Evolutionary conservation across 2,113 vertebrate genomes (phyloP).

Genomic region (Oostethus manadensis): DNA sequence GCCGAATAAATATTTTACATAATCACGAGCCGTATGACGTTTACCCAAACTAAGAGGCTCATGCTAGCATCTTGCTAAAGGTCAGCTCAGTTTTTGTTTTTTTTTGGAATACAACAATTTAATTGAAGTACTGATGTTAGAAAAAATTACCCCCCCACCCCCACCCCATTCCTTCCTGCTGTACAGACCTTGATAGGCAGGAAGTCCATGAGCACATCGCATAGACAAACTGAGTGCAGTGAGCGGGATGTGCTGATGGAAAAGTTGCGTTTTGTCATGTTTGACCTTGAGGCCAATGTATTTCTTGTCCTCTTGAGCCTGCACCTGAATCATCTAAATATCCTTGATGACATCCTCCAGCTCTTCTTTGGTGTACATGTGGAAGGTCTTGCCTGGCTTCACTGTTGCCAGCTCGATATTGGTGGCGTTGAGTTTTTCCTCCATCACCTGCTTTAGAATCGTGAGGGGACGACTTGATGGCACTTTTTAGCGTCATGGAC

Average conservation of each 20-base stretch:
- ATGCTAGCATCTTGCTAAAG: too few relatives aligned
- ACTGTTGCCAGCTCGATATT: conserved; percentile 97
- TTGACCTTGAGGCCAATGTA: conserved; percentile 28
- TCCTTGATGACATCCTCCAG: conserved; percentile 98
- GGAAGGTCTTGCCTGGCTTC: conserved; percentile 93
- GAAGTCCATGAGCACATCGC: conserved; percentile 45
- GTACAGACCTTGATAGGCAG: conserved; percentile 54
- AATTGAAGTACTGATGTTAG: conserved; percentile 67
- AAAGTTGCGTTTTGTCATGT: conserved; percentile 37
- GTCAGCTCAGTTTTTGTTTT: too few relatives aligned
- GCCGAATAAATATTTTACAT: too few relatives aligned
- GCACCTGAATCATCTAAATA: conserved; percentile 73
- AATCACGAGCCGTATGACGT: too few relatives aligned
- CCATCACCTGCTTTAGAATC: conserved; percentile 99
- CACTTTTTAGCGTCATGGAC: conserved; percentile 99
- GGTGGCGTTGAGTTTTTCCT: conserved; percentile 97
- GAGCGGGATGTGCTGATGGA: conserved; percentile 40
- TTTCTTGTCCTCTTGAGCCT: conserved; percentile 23
- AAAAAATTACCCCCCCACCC: conserved; percentile 55
- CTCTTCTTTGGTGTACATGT: conserved; percentile 98
- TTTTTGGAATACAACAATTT: conserved; percentile 67
- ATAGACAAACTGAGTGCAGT: conserved; percentile 55
- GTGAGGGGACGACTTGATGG: conserved; percentile 97
- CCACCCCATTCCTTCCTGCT: conserved; percentile 20
- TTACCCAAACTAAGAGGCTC: too few relatives aligned